Evolutionary conservation across 2,113 vertebrate genomes (phyloP).

Genomic region (Seriola quinqueradiata): DNA sequence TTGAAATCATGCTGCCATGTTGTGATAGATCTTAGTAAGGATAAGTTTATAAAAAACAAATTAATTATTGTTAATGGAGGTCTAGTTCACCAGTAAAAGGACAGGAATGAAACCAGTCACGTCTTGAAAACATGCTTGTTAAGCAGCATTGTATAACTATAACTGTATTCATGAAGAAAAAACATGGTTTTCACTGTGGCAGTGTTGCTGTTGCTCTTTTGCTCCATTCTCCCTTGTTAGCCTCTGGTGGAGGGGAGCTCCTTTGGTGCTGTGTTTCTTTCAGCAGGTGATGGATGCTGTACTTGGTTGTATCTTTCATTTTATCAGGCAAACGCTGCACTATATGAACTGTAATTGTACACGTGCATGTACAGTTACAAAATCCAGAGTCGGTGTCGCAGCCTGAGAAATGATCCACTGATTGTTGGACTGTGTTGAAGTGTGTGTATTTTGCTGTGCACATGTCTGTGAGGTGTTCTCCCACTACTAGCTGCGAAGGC

Average conservation of each 20-base stretch:
- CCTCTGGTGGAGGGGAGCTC: constrained; percentile 41
- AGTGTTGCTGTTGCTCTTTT: neutral
- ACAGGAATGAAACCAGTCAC: neutral
- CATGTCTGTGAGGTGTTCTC: constrained; percentile 21
- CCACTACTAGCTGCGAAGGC: neutral
- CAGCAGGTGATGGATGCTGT: constrained; percentile 51
- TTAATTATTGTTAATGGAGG: neutral
- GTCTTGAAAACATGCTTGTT: neutral
- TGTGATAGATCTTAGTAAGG: neutral
- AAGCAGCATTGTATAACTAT: neutral
- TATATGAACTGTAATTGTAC: constrained; percentile 5
- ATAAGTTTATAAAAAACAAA: neutral
- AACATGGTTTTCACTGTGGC: neutral
- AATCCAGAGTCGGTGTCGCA: neutral
- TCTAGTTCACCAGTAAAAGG: neutral
- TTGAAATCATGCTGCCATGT: neutral
- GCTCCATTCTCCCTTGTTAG: constrained; percentile 13
- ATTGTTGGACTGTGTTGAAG: constrained; percentile 15
- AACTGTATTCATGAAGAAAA: neutral
- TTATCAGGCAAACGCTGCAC: neutral
- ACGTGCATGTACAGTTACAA: constrained; percentile 29
- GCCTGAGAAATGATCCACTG: constrained; percentile 14
- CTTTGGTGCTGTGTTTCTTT: constrained; percentile 45
- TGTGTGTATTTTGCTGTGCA: constrained; percentile 48
- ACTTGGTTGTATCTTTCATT: constrained; percentile 6